Conservation (phyloP, 1,140 invertebrate genomes). For the Leptestheria dahalacensis region DNA sequence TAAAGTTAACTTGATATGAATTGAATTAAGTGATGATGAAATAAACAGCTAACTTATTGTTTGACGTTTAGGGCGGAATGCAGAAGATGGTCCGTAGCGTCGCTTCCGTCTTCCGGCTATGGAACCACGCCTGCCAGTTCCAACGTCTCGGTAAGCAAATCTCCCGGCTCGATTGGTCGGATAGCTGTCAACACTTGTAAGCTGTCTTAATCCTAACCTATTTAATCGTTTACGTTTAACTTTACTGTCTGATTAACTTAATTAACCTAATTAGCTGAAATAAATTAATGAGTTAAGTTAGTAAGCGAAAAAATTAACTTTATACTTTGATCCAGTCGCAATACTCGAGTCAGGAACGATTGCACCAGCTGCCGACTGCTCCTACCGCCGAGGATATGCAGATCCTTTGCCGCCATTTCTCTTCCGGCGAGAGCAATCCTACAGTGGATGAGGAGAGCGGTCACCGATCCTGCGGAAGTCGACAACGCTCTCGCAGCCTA, state of each 20-base stretch:
- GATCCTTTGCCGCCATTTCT: constrained; percentile 56
- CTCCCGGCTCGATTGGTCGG: neutral
- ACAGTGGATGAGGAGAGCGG: constrained; percentile 45
- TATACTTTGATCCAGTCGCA: constrained; percentile 52
- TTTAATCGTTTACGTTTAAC: neutral
- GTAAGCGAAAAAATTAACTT: neutral
- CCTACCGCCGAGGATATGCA: constrained; percentile 51
- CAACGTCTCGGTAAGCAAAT: constrained; percentile 66
- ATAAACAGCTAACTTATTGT: constrained; percentile 22
- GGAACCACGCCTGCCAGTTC: constrained; percentile 93
- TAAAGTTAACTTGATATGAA: constrained; percentile 16
- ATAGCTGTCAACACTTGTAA: too few species aligned
- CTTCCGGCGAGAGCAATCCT: constrained; percentile 49
- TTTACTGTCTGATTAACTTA: neutral
- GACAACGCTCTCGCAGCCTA: constrained; percentile 59
- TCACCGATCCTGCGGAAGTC: constrained; percentile 48
- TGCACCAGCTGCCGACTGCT: constrained; percentile 66
- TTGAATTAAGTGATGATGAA: constrained; percentile 20
- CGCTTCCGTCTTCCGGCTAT: constrained; percentile 89
- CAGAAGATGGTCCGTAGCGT: constrained; percentile 84
- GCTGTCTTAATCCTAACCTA: too few species aligned
- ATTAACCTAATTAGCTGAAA: neutral
- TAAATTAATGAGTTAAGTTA: neutral
- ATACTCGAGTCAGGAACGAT: constrained; percentile 85
- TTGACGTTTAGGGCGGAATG: constrained; percentile 53